Evolutionary conservation across 2,113 vertebrate species (phyloP).

Genomic region (Eulacestoma nigropectus): DNA sequence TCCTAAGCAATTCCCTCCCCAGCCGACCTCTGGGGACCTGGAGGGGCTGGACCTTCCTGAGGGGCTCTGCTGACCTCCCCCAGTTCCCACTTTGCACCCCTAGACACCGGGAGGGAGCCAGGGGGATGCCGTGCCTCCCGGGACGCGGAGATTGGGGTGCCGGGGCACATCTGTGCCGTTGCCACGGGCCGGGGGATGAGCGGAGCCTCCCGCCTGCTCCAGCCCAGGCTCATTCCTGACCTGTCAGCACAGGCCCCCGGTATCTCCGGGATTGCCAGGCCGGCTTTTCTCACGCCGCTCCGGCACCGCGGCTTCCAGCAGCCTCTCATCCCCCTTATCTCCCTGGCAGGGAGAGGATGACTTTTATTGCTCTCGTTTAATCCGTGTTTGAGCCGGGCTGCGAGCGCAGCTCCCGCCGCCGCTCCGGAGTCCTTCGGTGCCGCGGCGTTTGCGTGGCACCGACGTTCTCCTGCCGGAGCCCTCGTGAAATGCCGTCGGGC

Average conservation of each 20-base stretch:
- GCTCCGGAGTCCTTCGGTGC: neutral
- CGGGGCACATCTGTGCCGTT: neutral
- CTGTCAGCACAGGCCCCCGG: neutral
- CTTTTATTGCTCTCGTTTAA: neutral
- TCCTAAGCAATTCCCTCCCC: neutral
- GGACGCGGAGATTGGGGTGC: rapidly evolving
- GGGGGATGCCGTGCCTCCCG: rapidly evolving
- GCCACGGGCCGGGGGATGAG: neutral
- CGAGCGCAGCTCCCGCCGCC: rapidly evolving
- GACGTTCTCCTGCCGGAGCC: neutral
- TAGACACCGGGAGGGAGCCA: neutral
- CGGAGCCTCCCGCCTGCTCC: neutral
- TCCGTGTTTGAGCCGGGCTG: neutral
- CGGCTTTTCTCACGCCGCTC: conserved; percentile 1
- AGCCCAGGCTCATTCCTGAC: rapidly evolving
- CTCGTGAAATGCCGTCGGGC: neutral
- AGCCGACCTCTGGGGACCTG: neutral
- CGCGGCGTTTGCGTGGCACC: neutral
- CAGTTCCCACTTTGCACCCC: neutral
- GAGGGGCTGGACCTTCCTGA: neutral
- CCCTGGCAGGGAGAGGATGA: neutral
- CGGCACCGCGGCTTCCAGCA: neutral
- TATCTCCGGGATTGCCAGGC: neutral
- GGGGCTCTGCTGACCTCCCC: neutral
- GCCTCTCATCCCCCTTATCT: conserved; percentile 38